Evolutionary conservation across 37 sponge, comb jelly and placozoan species (phyloP), one percentile per base, ranked within the genome.

Genomic region (Diacarnus erythraeanus): DNA sequence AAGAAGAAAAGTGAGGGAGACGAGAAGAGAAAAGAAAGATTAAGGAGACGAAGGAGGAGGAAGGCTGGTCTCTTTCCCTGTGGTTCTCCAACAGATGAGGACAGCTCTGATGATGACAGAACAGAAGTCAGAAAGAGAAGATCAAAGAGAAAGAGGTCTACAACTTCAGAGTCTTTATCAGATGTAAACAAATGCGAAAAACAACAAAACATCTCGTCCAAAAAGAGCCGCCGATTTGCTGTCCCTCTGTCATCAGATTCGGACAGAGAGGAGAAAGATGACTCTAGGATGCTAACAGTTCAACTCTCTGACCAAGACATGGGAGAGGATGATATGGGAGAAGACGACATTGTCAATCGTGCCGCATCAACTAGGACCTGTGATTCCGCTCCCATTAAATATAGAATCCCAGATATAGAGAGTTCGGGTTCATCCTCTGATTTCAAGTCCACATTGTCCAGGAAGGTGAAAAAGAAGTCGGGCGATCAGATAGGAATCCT

Each of bases 401-500:
- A 74, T 29, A 8, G 74, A 36, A 74, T 30, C 20, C 56, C 74
- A 17, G 27, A 40, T 1, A 40, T 23, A 1, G 2, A 15, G 17
- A 42, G 22, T 8, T 42, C 41, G 3, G 22, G 23, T 36, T 75
- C 75, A 2, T 61, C 34, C n/a, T 77, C 77, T 64, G 77, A 77
- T 33, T 23, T 61, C 37, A 43, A 63, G 39, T 30, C 37, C 15
- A 10, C 41, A 36, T 5, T n/a, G 57, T 23, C 37, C 22, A 21
- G n/a, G 41, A 80, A 38, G 56, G 36, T 5, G 51, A 69, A 79
- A 47, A 26, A 47, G 27, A 66, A 35, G 10, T n/a, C n/a, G n/a
- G n/a, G n/a, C n/a, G n/a, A n/a, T n/a, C 71, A 35, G 25, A 40
- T 22, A 0, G 74, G 26, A 2, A 27, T 42, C 44, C 9, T n/a